Evolutionary conservation across 2,113 vertebrate species (phyloP), one percentile per base, ranked within the genome.

Genomic region (Zosterops japonicus): DNA sequence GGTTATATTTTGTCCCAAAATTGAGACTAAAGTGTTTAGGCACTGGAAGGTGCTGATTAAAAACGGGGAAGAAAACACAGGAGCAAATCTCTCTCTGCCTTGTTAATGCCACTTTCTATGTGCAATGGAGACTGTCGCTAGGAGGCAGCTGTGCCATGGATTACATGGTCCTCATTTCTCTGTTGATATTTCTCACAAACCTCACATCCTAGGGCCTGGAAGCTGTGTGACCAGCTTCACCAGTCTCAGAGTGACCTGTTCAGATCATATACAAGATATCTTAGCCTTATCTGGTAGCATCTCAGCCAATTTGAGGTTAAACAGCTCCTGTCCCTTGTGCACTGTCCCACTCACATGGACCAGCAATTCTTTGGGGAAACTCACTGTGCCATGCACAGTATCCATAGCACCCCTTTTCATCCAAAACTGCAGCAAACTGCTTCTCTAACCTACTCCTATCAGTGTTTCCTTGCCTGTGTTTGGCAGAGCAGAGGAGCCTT

Each of bases 301-400:
- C 36, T 93, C 2, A 0, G 22, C 35, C 56, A 35, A 20, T 49
- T 7, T 63, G 69, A 85, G 28, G 29, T 64, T 69, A 65, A 82
- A 53, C 36, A 80, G 14, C 33, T 65, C 55, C 74, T 55, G 55
- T 52, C 25, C 18, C 31, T 25, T 21, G 28, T 42, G 50, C 55
- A 24, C 3, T 5, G 8, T 72, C n/a, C 36, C 49, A 4, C 46
- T 57, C n/a, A 22, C 21, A 9, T 1, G 2, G 56, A n/a, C 6
- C 49, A 70, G 39, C 1, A 15, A 18, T 23, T 55, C 31, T 61
- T 36, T 31, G 41, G 27, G 29, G 21, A 75, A 8, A 8, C 16
- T 74, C 25, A 2, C 33, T 14, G 36, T 49, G 60, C 27, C 1
- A 1, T 1, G 2, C 44, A 41, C 1, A 6, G 9, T 46, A 61